Percentiles rank a stretch among this genome's conserved stretches.
Conservation (phyloP, 37 sponge, comb jelly and placozoan genomes). For the Mnemiopsis leidyi region DNA sequence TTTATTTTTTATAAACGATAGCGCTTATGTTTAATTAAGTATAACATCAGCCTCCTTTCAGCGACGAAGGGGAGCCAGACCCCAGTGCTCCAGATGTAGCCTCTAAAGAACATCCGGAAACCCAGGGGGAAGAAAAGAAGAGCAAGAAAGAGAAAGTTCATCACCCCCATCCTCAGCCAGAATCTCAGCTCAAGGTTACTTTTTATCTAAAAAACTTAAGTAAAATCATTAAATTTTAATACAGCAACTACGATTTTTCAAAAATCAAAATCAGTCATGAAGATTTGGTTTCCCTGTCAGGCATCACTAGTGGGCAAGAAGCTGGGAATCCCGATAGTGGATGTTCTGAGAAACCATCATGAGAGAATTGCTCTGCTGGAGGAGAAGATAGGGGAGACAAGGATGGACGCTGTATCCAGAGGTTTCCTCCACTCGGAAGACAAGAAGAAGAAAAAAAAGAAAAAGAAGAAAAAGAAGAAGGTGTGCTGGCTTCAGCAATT, state of each 20-base stretch:
- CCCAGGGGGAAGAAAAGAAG: no score
- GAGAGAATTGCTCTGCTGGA: conserved; percentile 30
- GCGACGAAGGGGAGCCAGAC: background rate
- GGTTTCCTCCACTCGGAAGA: background rate
- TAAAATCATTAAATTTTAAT: no score
- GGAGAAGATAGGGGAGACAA: conserved; percentile 24
- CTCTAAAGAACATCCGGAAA: background rate
- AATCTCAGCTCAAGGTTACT: background rate
- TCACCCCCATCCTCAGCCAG: background rate
- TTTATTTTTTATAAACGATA: no score
- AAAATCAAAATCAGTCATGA: no score
- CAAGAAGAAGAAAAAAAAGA: conserved; percentile 3
- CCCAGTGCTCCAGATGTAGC: background rate
- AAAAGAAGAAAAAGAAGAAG: conserved; percentile 36
- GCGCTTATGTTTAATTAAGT: no score
- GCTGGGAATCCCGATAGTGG: conserved; percentile 1
- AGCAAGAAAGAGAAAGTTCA: background rate
- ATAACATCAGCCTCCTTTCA: background rate
- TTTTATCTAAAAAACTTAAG: background rate
- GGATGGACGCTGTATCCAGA: conserved; percentile 10
- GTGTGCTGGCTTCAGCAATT: background rate
- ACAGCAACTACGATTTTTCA: no score
- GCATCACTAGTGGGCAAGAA: conserved; percentile 21
- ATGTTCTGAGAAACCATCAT: background rate
- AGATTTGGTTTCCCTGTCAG: background rate